A percentile compares a stretch with the other conserved stretches of the same genome.
Evolutionary conservation across 2,797 vertebrate genomes (phyloP).

Genomic region (Peromyscus aztecus): DNA sequence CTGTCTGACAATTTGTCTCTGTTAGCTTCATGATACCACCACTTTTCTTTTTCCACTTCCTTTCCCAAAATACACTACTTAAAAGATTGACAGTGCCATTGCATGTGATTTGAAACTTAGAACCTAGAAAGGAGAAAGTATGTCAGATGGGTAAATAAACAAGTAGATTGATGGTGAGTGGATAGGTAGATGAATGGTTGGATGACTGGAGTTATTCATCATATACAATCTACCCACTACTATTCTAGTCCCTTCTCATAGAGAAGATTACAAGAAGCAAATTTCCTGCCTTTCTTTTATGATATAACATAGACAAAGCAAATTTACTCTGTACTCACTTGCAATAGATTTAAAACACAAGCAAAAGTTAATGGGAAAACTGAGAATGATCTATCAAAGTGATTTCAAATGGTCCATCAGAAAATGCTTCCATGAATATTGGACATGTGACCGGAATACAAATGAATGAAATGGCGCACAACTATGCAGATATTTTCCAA

Average conservation of each 20-base stretch:
- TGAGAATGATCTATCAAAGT: not conserved
- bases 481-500: not conserved
- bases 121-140: constrained; percentile 42
- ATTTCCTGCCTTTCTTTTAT: not conserved
- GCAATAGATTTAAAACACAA: not conserved
- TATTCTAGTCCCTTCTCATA: not conserved
- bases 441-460: not conserved
- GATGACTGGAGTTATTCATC: not conserved
- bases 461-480: not conserved
- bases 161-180: not conserved
- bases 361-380: not conserved
- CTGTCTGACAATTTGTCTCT: constrained; percentile 71
- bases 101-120: constrained; percentile 56
- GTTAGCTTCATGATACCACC: constrained; percentile 66
- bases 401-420: not conserved
- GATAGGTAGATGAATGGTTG: not conserved
- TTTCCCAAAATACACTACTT: constrained; percentile 72
- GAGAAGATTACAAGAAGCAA: not conserved
- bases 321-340: not conserved
- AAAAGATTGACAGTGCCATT: constrained; percentile 9
- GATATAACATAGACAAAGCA: not conserved
- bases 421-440: not conserved
- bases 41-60: constrained; percentile 76
- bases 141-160: not conserved
- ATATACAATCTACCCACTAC: not conserved